These are phyloP conservation scores for Phymorhynchus buccinoides DNA, from an alignment of 1,140 invertebrate genomes.

Conservation along the genomic window DNA sequence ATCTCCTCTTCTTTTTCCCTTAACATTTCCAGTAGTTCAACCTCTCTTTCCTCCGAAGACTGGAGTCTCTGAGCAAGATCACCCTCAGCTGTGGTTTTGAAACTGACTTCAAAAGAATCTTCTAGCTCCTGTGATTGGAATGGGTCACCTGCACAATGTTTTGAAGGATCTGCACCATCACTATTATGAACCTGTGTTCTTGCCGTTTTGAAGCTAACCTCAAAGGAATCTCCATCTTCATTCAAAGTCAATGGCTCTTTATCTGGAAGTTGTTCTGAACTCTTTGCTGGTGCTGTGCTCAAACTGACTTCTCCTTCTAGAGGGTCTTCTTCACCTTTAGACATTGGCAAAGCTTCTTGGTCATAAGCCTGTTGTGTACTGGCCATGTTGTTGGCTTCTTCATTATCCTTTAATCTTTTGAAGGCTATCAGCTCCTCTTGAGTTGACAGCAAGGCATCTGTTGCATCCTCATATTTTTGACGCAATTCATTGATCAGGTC, in stretches of 20 bases:
- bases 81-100: not conserved
- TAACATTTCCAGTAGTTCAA: slow-evolving; percentile 35
- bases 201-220: not conserved
- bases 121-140: not conserved
- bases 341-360: not conserved
- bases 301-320: not conserved
- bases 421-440: slow-evolving; percentile 3
- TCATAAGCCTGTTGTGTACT: not conserved
- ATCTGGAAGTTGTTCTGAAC: not conserved
- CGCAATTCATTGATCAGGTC: slow-evolving; percentile 35
- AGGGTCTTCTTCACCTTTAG: not conserved
- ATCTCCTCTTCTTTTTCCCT: slow-evolving; percentile 35
- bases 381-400: not conserved
- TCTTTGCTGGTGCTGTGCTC: not conserved
- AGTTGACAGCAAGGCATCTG: not conserved
- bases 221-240: slow-evolving; percentile 2
- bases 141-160: no score
- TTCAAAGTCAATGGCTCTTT: not conserved
- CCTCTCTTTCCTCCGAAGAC: slow-evolving; percentile 38
- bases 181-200: not conserved
- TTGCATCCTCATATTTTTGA: slow-evolving; percentile 37
- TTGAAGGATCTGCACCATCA: no score
- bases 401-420: not conserved
- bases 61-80: slow-evolving; percentile 38
- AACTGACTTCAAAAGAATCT: not conserved